Conservation (phyloP, 2,888 invertebrate genomes). For the Drosophila planitibia region DNA sequence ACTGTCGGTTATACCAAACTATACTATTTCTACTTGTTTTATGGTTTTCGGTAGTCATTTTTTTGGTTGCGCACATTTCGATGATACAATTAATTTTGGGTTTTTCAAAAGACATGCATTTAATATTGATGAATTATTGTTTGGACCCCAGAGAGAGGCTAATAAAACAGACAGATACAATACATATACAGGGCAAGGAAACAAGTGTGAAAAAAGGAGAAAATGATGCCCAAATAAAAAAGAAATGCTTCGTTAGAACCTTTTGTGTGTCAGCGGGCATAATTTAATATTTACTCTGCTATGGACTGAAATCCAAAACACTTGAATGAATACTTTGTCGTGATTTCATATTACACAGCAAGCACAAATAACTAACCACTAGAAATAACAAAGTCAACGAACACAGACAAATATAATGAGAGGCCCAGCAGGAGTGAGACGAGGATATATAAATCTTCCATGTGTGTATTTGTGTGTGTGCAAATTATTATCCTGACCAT, state of each 20-base stretch:
- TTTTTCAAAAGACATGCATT: constrained; percentile 35
- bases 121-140: constrained; percentile 61
- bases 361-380: constrained; percentile 71
- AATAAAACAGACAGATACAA: constrained; percentile 29
- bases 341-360: constrained; percentile 71
- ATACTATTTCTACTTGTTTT: not conserved
- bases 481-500: constrained; percentile 10
- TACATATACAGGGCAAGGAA: not conserved
- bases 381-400: constrained; percentile 61
- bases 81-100: constrained; percentile 38
- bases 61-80: constrained; percentile 2
- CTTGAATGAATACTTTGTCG: constrained; percentile 68
- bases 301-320: constrained; percentile 53
- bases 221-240: constrained; percentile 36
- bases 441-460: constrained; percentile 3
- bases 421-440: constrained; percentile 37
- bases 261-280: constrained; percentile 64
- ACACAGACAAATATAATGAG: constrained; percentile 69
- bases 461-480: not conserved
- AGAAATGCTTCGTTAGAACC: constrained; percentile 79
- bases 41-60: constrained; percentile 3
- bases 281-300: constrained; percentile 72
- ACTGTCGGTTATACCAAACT: not conserved
- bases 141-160: constrained; percentile 18
- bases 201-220: not conserved